phyloP scores from a whole-genome alignment of 2,113 vertebrate genomes.

The Mus pahari region DNA sequence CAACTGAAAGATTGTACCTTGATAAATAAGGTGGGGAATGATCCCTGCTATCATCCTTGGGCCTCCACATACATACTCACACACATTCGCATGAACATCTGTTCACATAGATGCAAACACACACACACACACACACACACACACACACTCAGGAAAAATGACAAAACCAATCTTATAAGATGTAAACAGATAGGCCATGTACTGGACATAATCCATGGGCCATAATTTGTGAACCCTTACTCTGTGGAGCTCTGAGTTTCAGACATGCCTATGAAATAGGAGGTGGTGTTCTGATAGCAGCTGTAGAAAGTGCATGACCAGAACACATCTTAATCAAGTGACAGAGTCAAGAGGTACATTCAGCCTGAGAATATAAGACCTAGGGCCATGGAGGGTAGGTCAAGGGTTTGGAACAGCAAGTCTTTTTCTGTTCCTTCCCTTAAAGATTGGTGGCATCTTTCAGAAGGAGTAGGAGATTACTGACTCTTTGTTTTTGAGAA shows the following conservation, averaged over 20 bases:
- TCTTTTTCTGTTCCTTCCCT: neutral
- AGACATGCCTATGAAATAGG: neutral
- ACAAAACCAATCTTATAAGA: neutral
- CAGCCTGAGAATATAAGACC: neutral
- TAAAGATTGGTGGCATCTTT: neutral
- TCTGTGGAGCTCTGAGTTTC: neutral
- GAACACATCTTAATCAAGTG: neutral
- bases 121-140: neutral
- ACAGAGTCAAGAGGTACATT: neutral
- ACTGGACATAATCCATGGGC: neutral
- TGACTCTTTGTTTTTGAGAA: neutral
- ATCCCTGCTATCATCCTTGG: neutral
- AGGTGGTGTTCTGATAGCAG: neutral
- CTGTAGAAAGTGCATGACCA: neutral
- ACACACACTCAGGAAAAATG: neutral
- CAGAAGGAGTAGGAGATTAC: neutral
- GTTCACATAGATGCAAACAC: neutral
- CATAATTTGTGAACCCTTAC: neutral
- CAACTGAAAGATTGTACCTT: neutral
- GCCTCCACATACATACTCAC: neutral
- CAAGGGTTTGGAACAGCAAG: neutral
- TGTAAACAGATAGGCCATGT: neutral
- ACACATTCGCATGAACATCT: neutral
- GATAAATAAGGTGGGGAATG: neutral
- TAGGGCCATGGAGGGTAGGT: neutral